A percentile compares a stretch with the other conserved stretches of the same genome.
phyloP scores from a whole-genome alignment of 2,797 vertebrate genomes.

The Orientallactaga sibirica region DNA sequence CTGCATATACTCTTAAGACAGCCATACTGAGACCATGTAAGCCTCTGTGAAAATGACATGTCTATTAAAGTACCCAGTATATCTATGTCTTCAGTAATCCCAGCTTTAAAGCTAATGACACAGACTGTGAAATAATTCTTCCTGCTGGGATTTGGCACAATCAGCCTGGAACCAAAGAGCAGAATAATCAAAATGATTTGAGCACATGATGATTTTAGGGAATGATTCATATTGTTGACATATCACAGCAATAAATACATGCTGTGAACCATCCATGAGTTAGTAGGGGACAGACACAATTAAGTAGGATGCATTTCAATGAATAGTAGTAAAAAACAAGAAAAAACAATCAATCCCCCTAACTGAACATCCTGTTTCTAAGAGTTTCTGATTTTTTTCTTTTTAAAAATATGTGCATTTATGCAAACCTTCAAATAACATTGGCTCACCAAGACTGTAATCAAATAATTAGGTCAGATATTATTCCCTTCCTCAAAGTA shows the following conservation, averaged over 20 bases:
- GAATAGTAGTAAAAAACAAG: background rate
- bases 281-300: background rate
- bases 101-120: background rate
- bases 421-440: slow-evolving; percentile 76
- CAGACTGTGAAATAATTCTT: background rate
- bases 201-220: slow-evolving; percentile 32
- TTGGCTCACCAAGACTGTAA: slow-evolving; percentile 80
- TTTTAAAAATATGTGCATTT: slow-evolving; percentile 74
- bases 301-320: slow-evolving; percentile 41
- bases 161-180: background rate
- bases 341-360: background rate
- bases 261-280: background rate
- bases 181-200: slow-evolving; percentile 37
- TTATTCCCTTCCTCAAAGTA: background rate
- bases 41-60: background rate
- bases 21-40: background rate
- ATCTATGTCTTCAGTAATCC: background rate
- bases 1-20: background rate
- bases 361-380: slow-evolving; percentile 58
- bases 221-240: slow-evolving; percentile 76
- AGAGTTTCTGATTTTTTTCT: slow-evolving; percentile 32
- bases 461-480: slow-evolving; percentile 75
- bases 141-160: slow-evolving; percentile 4
- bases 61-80: background rate
- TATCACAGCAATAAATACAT: slow-evolving; percentile 26